These are phyloP conservation scores for Pyrocoelia pectoralis DNA, from an alignment of 2,888 invertebrate genomes.

Conservation along the genomic window DNA sequence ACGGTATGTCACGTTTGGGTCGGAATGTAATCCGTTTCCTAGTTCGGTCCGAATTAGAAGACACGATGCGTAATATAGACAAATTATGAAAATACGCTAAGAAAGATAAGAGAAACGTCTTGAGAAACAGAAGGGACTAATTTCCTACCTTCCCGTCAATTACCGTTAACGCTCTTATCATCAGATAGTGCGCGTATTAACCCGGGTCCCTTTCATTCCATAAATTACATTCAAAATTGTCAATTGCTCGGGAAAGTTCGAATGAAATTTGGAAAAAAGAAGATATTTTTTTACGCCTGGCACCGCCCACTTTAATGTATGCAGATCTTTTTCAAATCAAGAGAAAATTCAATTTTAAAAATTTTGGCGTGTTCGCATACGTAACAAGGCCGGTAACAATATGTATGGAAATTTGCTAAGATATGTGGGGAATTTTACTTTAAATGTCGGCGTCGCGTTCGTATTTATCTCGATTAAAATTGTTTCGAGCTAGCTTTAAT, in stretches of 20 bases:
- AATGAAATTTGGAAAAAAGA: background rate
- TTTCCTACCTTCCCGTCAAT: constrained; percentile 25
- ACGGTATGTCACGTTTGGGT: too few species aligned
- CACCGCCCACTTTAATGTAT: constrained; percentile 16
- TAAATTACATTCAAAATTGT: constrained; percentile 13
- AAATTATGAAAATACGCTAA: too few species aligned
- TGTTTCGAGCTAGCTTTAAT: background rate
- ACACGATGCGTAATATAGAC: too few species aligned
- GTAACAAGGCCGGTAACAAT: constrained; percentile 32
- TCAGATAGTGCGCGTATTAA: constrained; percentile 27
- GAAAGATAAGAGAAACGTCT: constrained; percentile 20
- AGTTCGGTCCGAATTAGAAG: too few species aligned
- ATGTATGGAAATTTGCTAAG: constrained; percentile 38
- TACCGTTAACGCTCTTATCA: constrained; percentile 18
- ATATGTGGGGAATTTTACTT: constrained; percentile 36
- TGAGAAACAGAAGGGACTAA: constrained; percentile 30
- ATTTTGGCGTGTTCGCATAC: constrained; percentile 24
- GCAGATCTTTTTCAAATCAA: constrained; percentile 26
- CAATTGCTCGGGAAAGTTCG: background rate
- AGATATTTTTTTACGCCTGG: constrained; percentile 13
- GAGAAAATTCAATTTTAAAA: constrained; percentile 32
- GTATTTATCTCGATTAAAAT: constrained; percentile 3
- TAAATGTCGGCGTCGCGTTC: constrained; percentile 30
- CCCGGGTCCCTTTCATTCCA: constrained; percentile 19
- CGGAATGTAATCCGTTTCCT: too few species aligned